Evolutionary conservation across 2,797 vertebrate species (phyloP).

Genomic region (Capromys pilorides): DNA sequence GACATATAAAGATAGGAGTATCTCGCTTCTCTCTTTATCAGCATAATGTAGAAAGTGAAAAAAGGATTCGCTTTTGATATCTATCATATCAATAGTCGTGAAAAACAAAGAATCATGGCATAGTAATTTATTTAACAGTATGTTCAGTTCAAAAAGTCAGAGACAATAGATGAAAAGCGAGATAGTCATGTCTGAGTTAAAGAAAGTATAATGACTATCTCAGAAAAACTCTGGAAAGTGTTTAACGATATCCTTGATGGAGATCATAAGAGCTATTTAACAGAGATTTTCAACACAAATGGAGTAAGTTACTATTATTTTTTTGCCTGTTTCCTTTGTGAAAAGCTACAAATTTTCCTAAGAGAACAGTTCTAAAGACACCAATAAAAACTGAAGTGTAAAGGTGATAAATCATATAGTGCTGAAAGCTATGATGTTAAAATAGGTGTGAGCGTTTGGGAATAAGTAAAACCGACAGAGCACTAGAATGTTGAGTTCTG

Average conservation of each 20-base stretch:
- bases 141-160: not conserved
- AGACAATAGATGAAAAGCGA: slow-evolving; percentile 28
- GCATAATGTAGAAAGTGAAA: slow-evolving; percentile 60
- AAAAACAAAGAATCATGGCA: slow-evolving; percentile 57
- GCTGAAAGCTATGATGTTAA: not conserved
- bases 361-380: slow-evolving; percentile 24
- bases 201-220: not conserved
- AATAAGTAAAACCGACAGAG: not conserved
- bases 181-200: not conserved
- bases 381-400: not conserved
- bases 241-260: slow-evolving; percentile 21
- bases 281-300: not conserved
- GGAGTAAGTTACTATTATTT: not conserved
- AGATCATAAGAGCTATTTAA: not conserved
- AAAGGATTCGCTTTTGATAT: slow-evolving; percentile 26
- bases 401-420: slow-evolving; percentile 13
- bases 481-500: not conserved
- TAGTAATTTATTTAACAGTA: slow-evolving; percentile 61
- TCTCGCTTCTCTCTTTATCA: slow-evolving; percentile 47
- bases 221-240: not conserved
- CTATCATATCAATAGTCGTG: slow-evolving; percentile 31
- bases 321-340: slow-evolving; percentile 4
- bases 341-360: not conserved
- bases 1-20: slow-evolving; percentile 44
- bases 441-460: not conserved